Percentiles rank a stretch among this genome's conserved stretches.
Evolutionary conservation across 2,113 vertebrate genomes (phyloP).

Genomic region (Nymphicus hollandicus): DNA sequence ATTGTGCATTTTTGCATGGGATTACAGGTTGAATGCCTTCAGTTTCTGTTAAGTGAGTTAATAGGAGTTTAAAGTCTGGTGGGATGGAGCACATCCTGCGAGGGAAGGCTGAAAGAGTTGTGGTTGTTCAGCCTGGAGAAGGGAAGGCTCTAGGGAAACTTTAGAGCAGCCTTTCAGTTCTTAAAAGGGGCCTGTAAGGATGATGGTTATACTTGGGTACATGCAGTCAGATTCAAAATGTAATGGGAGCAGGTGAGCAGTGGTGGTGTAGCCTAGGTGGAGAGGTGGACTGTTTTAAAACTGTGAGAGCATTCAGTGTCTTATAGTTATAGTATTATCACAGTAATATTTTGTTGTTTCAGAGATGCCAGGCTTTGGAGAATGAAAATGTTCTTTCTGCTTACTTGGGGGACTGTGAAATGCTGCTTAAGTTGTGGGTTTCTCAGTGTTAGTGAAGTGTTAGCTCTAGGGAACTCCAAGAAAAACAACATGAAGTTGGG

Average conservation of each 20-base stretch:
- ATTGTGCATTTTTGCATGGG: background rate
- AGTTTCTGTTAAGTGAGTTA: background rate
- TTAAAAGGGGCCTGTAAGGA: background rate
- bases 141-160: background rate
- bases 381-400: background rate
- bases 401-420: constrained; percentile 7
- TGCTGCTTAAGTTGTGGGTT: background rate
- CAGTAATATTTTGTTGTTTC: background rate
- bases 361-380: background rate
- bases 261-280: background rate
- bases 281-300: background rate
- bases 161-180: background rate
- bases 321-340: background rate
- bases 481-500: background rate
- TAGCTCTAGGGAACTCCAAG: constrained; percentile 30
- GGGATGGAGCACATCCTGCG: background rate
- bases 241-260: background rate
- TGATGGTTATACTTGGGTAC: background rate
- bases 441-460: background rate
- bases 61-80: background rate
- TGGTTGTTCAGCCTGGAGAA: background rate
- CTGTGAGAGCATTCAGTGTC: background rate
- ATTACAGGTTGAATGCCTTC: background rate
- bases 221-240: background rate
- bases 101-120: background rate